Conservation (phyloP, 2,888 invertebrate species). For the Nephrotoma guestfalica region DNA sequence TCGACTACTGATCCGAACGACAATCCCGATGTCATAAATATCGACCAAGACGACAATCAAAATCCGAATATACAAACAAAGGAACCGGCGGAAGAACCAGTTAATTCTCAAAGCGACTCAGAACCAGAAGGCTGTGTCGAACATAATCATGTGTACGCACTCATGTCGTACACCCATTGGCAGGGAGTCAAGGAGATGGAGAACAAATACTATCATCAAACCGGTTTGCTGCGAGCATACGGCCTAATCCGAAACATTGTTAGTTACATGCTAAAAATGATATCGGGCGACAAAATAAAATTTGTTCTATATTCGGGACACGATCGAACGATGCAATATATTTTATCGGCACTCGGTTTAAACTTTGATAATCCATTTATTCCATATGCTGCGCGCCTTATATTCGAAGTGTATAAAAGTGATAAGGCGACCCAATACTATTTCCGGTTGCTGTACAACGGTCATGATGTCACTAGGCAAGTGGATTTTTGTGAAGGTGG, state of each 20-base stretch:
- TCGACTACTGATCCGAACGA: constrained; percentile 23
- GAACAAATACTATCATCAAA: constrained; percentile 41
- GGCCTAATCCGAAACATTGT: constrained; percentile 72
- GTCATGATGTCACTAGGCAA: constrained; percentile 68
- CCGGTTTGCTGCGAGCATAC: constrained; percentile 61
- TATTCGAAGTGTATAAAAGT: constrained; percentile 76
- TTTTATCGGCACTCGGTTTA: constrained; percentile 65
- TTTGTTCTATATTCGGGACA: constrained; percentile 80
- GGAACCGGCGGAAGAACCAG: constrained; percentile 18
- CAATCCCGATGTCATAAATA: constrained; percentile 27
- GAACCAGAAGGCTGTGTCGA: constrained; percentile 40
- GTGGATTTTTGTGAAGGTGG: constrained; percentile 62
- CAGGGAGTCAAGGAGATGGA: constrained; percentile 48
- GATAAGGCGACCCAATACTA: constrained; percentile 50
- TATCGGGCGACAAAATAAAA: constrained; percentile 58
- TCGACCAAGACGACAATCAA: constrained; percentile 28
- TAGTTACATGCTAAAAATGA: constrained; percentile 65
- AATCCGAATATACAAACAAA: constrained; percentile 6
- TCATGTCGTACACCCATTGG: constrained; percentile 75
- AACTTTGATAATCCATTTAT: constrained; percentile 42
- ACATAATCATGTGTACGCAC: constrained; percentile 55
- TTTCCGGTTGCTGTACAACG: constrained; percentile 73
- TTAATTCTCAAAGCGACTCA: constrained; percentile 19
- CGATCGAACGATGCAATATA: constrained; percentile 76
- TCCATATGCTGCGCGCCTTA: constrained; percentile 72